A percentile compares a stretch with the other conserved stretches of the same genome.
These are phyloP conservation scores for Speoplatyrhinus poulsoni DNA, from an alignment of 2,113 vertebrate genomes.

Conservation along the genomic window DNA sequence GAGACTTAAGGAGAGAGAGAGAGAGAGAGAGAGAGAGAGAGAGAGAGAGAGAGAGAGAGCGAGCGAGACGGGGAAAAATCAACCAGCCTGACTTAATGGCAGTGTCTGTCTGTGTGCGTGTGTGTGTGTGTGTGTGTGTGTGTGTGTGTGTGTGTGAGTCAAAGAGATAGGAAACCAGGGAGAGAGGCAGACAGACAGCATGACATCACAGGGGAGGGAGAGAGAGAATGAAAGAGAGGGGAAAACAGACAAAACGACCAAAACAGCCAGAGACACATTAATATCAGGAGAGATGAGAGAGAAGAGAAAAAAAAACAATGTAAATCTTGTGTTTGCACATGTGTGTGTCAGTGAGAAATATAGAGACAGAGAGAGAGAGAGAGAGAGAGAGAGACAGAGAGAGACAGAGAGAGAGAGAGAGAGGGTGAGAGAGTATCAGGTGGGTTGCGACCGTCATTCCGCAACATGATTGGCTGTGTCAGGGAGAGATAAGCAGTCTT, in stretches of 20 bases:
- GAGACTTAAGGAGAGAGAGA: neutral
- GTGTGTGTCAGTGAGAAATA: neutral
- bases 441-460: constrained; percentile 61
- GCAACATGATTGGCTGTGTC: constrained; percentile 68
- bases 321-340: neutral
- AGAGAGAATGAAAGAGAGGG: neutral
- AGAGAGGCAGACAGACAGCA: neutral
- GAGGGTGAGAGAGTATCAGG: constrained; percentile 17
- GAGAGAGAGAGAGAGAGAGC: neutral
- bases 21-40: constrained; percentile 8
- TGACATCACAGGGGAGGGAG: neutral
- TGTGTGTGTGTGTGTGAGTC: neutral
- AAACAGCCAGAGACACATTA: constrained; percentile 4
- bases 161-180: neutral
- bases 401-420: constrained; percentile 8
- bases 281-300: neutral
- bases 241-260: neutral
- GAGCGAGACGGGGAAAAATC: neutral
- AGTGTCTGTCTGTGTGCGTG: neutral
- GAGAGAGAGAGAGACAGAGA: constrained; percentile 2
- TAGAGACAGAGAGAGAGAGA: constrained; percentile 14
- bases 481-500: constrained; percentile 68
- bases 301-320: neutral
- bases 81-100: neutral
- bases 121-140: neutral